phyloP scores from a whole-genome alignment of 2,113 vertebrate genomes.

The Psephotus haematonotus region DNA sequence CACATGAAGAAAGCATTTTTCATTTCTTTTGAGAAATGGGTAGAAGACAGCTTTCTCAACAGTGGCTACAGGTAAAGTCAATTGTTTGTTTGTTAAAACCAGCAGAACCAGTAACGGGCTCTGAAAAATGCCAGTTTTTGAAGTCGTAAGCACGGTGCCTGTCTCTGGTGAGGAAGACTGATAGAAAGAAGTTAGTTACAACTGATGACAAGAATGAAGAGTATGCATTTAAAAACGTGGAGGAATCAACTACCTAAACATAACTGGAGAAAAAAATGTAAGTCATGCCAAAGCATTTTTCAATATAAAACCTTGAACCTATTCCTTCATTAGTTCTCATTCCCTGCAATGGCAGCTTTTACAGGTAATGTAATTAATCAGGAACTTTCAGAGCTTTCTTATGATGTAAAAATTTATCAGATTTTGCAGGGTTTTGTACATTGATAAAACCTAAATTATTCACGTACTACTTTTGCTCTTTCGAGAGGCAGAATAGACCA shows the following conservation, averaged over 20 bases:
- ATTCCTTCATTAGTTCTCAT: not conserved
- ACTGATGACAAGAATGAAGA: not conserved
- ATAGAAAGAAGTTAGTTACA: not conserved
- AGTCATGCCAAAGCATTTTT: not conserved
- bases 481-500: not conserved
- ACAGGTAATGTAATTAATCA: not conserved
- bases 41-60: not conserved
- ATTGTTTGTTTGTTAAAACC: not conserved
- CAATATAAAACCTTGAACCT: not conserved
- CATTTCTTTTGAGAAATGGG: not conserved
- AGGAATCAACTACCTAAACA: not conserved
- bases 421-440: not conserved
- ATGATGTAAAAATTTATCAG: not conserved
- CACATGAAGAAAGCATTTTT: not conserved
- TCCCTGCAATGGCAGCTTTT: not conserved
- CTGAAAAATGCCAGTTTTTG: not conserved
- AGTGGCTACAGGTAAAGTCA: not conserved
- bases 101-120: not conserved
- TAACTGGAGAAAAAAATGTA: not conserved
- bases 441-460: not conserved
- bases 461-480: not conserved
- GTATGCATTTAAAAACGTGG: not conserved
- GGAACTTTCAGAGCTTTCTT: not conserved
- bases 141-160: not conserved
- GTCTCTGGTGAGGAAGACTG: not conserved